Percentiles rank a stretch among this genome's conserved stretches.
phyloP scores from a whole-genome alignment of 2,113 vertebrate species.

The Pyxicephalus adspersus region DNA sequence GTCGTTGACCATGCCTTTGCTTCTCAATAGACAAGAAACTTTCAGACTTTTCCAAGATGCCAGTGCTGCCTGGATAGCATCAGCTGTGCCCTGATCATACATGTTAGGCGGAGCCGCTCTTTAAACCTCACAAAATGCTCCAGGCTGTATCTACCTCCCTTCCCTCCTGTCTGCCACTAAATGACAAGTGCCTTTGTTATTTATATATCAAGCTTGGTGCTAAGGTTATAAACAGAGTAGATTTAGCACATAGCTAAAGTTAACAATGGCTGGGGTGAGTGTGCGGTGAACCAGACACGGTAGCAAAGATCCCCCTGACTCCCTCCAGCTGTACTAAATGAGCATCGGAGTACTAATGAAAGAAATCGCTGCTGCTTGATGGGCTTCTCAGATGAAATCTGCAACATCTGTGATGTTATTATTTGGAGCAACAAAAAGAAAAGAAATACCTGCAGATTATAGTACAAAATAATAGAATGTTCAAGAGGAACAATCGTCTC shows the following conservation, averaged over 20 bases:
- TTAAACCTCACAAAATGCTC: no score
- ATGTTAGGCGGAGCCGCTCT: no score
- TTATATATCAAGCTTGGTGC: no score
- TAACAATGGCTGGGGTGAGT: constrained; percentile 7
- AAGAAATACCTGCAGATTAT: constrained; percentile 20
- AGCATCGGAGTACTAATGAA: constrained; percentile 1
- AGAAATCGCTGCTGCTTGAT: neutral
- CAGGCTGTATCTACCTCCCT: no score
- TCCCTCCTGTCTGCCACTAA: no score
- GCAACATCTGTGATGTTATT: constrained; percentile 17
- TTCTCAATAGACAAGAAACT: no score
- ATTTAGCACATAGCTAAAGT: neutral
- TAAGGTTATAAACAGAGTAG: neutral
- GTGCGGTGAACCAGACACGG: neutral
- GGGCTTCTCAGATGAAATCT: neutral
- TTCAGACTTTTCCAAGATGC: no score
- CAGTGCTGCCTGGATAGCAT: no score
- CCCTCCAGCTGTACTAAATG: neutral
- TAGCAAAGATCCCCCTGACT: neutral
- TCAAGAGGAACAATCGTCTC: neutral
- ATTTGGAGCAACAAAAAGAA: neutral
- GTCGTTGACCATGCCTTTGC: no score
- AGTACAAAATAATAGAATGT: constrained; percentile 6
- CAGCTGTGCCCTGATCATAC: no score
- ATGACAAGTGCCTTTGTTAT: no score